Base-by-base conservation (phyloP, 2,113 vertebrate genomes). In the Hystrix cristata region DNA sequence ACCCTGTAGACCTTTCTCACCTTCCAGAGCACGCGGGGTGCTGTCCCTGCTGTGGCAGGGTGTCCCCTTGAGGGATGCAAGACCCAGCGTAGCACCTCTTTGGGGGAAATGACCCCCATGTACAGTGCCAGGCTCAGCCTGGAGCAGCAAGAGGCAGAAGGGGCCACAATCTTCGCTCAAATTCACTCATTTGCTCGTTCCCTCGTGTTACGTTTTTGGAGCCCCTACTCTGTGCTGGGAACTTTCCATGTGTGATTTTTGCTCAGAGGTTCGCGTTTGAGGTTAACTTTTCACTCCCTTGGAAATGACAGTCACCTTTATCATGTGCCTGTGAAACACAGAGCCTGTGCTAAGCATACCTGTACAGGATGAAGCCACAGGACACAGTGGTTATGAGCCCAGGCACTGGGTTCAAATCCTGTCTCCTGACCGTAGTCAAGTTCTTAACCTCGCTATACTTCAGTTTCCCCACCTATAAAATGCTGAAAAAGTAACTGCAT, bases 291-390 rank as follows among this genome's bases (percentile, higher is more conserved):
- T 43, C 2, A 53, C 51, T 11, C 7, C 10, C 14, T 79, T 60
- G 25, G 14, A 8, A 18, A 1, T 8, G 25, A 27, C 34, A 46
- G 0, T 13, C 34, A 7, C 62, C 67, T 67, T 62, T 23, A 3
- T 0, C 9, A 34, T 18, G 18, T 15, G 62, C 34, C 57, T 53
- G 25, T 21, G 23, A 84, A 88, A 64, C 43, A 62, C 74, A 21
- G 4, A 57, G 23, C 10, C 71, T 69, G 21, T 48, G 78, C 87
- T 62, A n/a, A 78, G 43, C 25, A 7, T 6, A 4, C 0, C 0
- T 43, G 9, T 3, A 0, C 57, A 0, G 0, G 6, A 16, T 0
- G 46, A n/a, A 43, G 14, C 27, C 6, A 3, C 1, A 25, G 25
- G 34, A 1, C 5, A 0, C 7, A 31, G 29, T 65, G 7, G 18